Base-by-base conservation (phyloP, 1,140 invertebrate species). In the Papilio xuthus region DNA sequence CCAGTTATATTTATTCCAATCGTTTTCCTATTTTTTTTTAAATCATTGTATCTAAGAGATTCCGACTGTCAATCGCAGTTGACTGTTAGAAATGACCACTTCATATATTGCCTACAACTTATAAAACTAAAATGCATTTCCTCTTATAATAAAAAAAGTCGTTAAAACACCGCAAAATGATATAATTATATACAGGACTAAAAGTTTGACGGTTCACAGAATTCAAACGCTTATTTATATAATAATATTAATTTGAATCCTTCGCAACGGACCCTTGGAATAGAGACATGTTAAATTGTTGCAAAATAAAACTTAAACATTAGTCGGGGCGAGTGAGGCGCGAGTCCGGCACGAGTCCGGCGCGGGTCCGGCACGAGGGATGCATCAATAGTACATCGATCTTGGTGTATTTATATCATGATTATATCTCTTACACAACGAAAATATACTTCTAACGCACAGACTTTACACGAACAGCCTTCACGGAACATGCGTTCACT, bases 111-210 rank as follows among this genome's bases (percentile, higher is more conserved):
- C 90, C 92, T 93, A 94, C 87, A 93, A 94, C 91, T 92, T 94
- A 93, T 88, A 92, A 89, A 93, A 93, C 91, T 92, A 94, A 93
- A 94, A 94, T 92, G 92, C 91, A 90, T 93, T 92, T 93, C 81
- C 90, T 89, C 91, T 93, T 93, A 92, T 74, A 88, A 88, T 89
- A 89, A 87, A 86, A 37, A 89, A 87, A 88, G 84, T 91, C 88
- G 88, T 86, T n/a, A 88, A 88, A 90, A 93, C 88, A 89, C 86
- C 86, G 90, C 88, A 93, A 92, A 88, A 92, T 89, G 89, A 84
- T 89, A 91, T 90, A 89, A 87, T 89, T 92, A 94, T 94, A 90
- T 92, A 92, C 90, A 93, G 85, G 87, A 90, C 89, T 92, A 91
- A 37, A 37, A 92, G 86, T 88, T 87, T 89, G 86, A 87, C 86